Base-by-base conservation (phyloP, 2,113 vertebrate species). In the Copsychus sechellarum region DNA sequence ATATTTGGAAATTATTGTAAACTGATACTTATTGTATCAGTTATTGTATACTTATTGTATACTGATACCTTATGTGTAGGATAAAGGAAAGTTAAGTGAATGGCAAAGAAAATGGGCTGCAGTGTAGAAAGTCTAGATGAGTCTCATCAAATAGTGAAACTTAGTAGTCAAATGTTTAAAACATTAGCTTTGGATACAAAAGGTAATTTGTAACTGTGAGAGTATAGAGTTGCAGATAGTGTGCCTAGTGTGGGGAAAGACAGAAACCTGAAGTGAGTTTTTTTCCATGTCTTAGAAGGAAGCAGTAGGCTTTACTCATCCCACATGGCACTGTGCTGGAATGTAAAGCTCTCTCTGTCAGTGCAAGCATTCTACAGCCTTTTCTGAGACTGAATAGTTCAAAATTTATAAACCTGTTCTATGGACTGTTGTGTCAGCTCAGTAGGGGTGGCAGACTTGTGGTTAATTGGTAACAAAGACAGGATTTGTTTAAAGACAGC, bases 281-380 rank as follows among this genome's bases (percentile, higher is more conserved):
- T 90, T 81, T 54, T 22, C 26, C n/a, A 6, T 40, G 23, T 1
- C 0, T 33, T 34, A 17, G 60, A 57, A 51, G 70, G 74, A 70
- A 61, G 50, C 34, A 53, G 51, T 22, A 8, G 70, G 28, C 31
- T 73, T 86, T 67, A 13, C 22, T 51, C 31, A 34, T 36, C 21
- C 33, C 1, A 3, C 2, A 1, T 0, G 3, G 36, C 29, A 9
- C 60, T 38, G 26, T 11, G 0, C n/a, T 69, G 50, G 15, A 34
- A 19, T 9, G 29, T 42, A 74, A 71, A 36, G 36, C 51, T 81
- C 12, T 73, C 16, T 14, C 2, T 73, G 25, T 57, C 31, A 48
- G 36, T 33, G 25, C 54, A n/a, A 58, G 60, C 3, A 1, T 72
- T 54, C 16, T 61, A 2, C n/a, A 78, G 40, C n/a, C 42, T 73